These are phyloP conservation scores for Gibbula magus DNA, from an alignment of 2,888 invertebrate species.

Conservation along the genomic window DNA sequence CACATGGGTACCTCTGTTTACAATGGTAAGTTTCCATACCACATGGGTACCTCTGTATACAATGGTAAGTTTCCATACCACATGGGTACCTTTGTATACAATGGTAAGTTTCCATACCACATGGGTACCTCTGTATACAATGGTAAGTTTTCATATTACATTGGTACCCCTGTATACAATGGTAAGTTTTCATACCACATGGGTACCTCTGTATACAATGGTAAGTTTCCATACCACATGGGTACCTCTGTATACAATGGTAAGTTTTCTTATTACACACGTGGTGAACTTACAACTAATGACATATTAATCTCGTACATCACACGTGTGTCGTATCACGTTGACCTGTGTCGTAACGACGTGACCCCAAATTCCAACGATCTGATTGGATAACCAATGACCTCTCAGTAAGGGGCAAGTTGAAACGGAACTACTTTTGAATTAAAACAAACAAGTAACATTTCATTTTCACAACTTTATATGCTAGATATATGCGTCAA, in stretches of 20 bases:
- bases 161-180: not conserved
- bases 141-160: not conserved
- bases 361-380: too few relatives aligned
- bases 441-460: too few relatives aligned
- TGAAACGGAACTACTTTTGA: too few relatives aligned
- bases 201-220: not conserved
- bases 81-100: not conserved
- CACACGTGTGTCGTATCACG: too few relatives aligned
- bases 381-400: too few relatives aligned
- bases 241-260: not conserved
- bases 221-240: not conserved
- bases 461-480: too few relatives aligned
- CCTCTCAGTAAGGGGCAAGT: too few relatives aligned
- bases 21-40: not conserved
- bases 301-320: too few relatives aligned
- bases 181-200: not conserved
- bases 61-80: not conserved
- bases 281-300: too few relatives aligned
- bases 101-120: not conserved
- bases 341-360: too few relatives aligned
- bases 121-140: not conserved
- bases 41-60: not conserved
- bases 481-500: too few relatives aligned
- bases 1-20: not conserved
- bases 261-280: not conserved